phyloP scores from a whole-genome alignment of 2,113 vertebrate species.

The Mustela nigripes region DNA sequence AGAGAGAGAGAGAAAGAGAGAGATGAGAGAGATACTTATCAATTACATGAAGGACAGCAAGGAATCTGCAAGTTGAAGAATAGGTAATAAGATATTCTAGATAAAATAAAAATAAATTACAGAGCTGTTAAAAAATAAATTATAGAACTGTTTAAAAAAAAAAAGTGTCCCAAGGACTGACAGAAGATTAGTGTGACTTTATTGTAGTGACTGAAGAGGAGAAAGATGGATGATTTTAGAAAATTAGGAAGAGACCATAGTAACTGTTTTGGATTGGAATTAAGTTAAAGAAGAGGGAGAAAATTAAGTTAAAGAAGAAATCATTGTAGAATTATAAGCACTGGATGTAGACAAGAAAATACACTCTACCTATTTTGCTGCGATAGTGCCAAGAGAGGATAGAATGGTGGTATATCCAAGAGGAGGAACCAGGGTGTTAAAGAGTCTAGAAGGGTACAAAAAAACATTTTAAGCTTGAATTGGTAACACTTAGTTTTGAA shows the following conservation, averaged over 20 bases:
- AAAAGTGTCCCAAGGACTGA: background rate
- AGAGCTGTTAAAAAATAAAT: background rate
- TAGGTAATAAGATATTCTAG: background rate
- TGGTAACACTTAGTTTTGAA: background rate
- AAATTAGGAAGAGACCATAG: background rate
- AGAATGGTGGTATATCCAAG: background rate
- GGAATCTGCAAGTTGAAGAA: background rate
- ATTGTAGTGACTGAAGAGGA: background rate
- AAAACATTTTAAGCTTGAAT: background rate
- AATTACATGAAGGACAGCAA: background rate
- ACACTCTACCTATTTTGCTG: background rate
- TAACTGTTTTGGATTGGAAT: background rate
- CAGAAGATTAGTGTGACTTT: background rate
- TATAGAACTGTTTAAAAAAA: background rate
- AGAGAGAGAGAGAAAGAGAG: background rate
- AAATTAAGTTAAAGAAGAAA: constrained; percentile 4
- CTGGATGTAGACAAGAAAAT: background rate
- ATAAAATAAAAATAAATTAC: background rate
- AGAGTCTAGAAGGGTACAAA: background rate
- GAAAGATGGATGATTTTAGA: background rate
- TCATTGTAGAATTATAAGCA: background rate
- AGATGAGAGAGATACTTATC: background rate
- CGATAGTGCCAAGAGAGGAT: background rate
- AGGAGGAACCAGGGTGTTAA: background rate
- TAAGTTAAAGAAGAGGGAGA: background rate